Base-by-base conservation (phyloP, 2,797 vertebrate species). In the Rhynchonycteris naso region DNA sequence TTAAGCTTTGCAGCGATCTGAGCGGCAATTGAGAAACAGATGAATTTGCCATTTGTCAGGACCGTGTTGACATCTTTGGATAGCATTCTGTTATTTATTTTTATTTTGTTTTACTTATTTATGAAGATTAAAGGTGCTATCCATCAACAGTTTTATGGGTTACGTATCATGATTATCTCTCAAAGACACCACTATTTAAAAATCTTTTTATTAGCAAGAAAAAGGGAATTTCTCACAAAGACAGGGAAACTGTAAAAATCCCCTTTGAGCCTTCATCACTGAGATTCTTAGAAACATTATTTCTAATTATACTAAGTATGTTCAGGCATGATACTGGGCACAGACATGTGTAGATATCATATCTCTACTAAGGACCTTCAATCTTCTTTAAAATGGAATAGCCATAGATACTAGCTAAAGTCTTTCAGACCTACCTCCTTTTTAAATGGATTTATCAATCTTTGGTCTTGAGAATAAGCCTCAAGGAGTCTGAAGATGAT, bases 61-160 rank as follows among this genome's bases (percentile, higher is more conserved):
- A 96, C 97, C 96, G 96, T 85, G 95, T 96, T 87, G 98, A 98
- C 98, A 98, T 98, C 98, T 98, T 98, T 98, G 98, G 97, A 98
- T 98, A 98, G 98, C 98, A 98, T 98, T 98, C 97, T 98, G 97
- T 56, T 92, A 95, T 94, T 95, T 96, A 96, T 95, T 90, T 98
- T 97, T 97, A 93, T 96, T 97, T 95, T 80, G 68, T 94, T 98
- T 97, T 89, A 98, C 98, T 98, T 98, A 98, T 98, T 98, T 98
- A 98, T 98, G 98, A 98, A 98, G 98, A 98, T 98, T 98, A 98
- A 98, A 98, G 97, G 96, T 98, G 93, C 96, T 98, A 98, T 98
- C 98, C 98, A 98, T 98, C 98, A 98, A 98, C 96, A 94, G 88
- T 98, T 98, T 97, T 88, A 76, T 92, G 95, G 96, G 96, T 97